Base-by-base conservation (phyloP, 2,113 vertebrate species). In the Hippocampus zosterae region DNA sequence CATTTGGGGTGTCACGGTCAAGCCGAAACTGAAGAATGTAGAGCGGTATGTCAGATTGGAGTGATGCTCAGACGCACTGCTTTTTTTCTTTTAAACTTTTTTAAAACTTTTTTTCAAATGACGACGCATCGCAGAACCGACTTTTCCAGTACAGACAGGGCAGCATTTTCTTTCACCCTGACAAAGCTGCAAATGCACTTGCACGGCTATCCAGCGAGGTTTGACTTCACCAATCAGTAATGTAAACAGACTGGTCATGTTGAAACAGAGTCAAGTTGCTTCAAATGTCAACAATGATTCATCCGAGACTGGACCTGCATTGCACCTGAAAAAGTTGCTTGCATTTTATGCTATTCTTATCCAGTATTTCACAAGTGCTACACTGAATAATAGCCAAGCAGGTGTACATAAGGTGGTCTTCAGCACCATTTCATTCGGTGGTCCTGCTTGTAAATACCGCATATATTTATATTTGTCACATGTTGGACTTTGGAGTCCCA, bases 291-390 rank as follows among this genome's bases (percentile, higher is more conserved):
- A 18, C 65, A 50, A 3, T 25, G 2, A 48, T 44, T 33, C 12
- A 23, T 23, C 18, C 9, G 3, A 52, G 41, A 5, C 42, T 15
- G 46, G 12, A n/a, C 44, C 23, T 8, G n/a, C 1, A 21, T 46
- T 65, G 63, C n/a, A 46, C 3, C n/a, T 50, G 44, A 44, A 1
- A 50, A 8, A 48, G 40, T 10, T 18, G 88, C 85, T 85, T 87
- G 65, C 79, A 80, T 70, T 70, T 79, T 81, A 76, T 75, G 71
- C 81, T 77, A 21, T 69, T 72, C 27, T 33, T 60, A 44, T 62
- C 79, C 72, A 76, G 67, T 86, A 84, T 88, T 88, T 88, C 85
- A 83, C 87, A 90, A 91, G 89, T 88, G 86, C 88, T 91, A 85
- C 90, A 91, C 89, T 90, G 90, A 91, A 90, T 21, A 56, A 70